Percentiles rank a stretch among this genome's conserved stretches.
These are phyloP conservation scores for Acrossocheilus wenchowensis DNA, from an alignment of 2,797 vertebrate genomes.

Conservation along the genomic window DNA sequence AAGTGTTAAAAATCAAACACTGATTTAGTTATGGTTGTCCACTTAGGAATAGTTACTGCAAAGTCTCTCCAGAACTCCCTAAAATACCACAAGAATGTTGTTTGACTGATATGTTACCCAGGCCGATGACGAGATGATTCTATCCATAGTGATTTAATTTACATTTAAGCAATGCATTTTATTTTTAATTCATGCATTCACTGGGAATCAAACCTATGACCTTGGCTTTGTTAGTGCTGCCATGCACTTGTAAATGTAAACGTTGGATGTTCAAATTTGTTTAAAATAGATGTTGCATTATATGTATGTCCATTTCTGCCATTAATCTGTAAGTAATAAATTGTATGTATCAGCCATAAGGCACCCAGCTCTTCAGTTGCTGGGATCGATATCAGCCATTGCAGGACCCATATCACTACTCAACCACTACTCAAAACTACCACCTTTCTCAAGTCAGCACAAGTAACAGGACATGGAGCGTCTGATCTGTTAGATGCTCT, in stretches of 20 bases:
- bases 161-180: not conserved
- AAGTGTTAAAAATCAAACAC: not conserved
- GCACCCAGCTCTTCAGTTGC: not conserved
- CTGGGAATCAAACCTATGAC: not conserved
- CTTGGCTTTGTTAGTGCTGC: not conserved
- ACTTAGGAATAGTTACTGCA: not conserved
- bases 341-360: conserved; percentile 17
- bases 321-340: not conserved
- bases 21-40: not conserved
- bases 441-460: not conserved
- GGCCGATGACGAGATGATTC: not conserved
- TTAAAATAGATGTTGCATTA: not conserved
- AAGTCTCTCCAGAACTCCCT: not conserved
- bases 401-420: not conserved
- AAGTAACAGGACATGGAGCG: not conserved
- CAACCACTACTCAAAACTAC: not conserved
- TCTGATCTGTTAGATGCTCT: conserved; percentile 16
- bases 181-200: not conserved
- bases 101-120: not conserved
- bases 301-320: not conserved
- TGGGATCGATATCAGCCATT: not conserved
- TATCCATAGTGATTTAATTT: not conserved
- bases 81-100: not conserved
- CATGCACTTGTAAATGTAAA: conserved; percentile 5
- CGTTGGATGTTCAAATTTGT: not conserved